These are phyloP conservation scores for Silurus aristotelis DNA, from an alignment of 2,797 vertebrate species.

Conservation along the genomic window DNA sequence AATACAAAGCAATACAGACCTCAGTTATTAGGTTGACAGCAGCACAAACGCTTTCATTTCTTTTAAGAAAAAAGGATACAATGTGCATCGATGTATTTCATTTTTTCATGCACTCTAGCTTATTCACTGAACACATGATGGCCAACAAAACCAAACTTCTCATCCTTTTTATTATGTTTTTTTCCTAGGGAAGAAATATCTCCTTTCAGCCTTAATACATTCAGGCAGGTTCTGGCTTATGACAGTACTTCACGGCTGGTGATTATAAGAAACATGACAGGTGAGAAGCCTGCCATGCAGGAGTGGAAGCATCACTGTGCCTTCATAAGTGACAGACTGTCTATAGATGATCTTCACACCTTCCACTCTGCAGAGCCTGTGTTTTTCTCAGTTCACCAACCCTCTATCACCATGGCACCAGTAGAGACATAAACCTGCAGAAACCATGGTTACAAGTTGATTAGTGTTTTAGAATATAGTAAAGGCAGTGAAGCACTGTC, in stretches of 20 bases:
- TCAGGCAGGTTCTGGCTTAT: slow-evolving; percentile 50
- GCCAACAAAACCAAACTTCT: slow-evolving; percentile 1
- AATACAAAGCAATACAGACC: slow-evolving; percentile 22
- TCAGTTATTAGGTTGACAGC: slow-evolving; percentile 3
- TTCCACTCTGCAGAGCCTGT: slow-evolving; percentile 32
- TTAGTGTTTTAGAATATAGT: slow-evolving; percentile 29
- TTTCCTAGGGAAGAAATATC: slow-evolving; percentile 35
- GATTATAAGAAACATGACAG: slow-evolving; percentile 54
- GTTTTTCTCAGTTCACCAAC: slow-evolving; percentile 36
- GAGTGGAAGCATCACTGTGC: slow-evolving; percentile 26
- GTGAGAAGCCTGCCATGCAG: slow-evolving; percentile 22
- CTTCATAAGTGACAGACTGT: slow-evolving; percentile 47
- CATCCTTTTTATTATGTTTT: not conserved
- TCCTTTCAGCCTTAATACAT: slow-evolving; percentile 47
- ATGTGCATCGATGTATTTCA: not conserved
- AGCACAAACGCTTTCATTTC: not conserved
- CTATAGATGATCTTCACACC: slow-evolving; percentile 53
- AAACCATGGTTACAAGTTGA: slow-evolving; percentile 56
- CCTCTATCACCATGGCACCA: slow-evolving; percentile 50
- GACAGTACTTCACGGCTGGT: slow-evolving; percentile 48
- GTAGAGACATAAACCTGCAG: slow-evolving; percentile 44
- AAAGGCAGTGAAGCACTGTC: slow-evolving; percentile 21
- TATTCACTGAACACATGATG: not conserved
- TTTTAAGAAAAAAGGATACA: not conserved
- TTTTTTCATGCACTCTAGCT: not conserved